Percentiles rank a stretch among this genome's conserved stretches.
phyloP scores from a whole-genome alignment of 2,113 vertebrate genomes.

The Cervus canadensis region DNA sequence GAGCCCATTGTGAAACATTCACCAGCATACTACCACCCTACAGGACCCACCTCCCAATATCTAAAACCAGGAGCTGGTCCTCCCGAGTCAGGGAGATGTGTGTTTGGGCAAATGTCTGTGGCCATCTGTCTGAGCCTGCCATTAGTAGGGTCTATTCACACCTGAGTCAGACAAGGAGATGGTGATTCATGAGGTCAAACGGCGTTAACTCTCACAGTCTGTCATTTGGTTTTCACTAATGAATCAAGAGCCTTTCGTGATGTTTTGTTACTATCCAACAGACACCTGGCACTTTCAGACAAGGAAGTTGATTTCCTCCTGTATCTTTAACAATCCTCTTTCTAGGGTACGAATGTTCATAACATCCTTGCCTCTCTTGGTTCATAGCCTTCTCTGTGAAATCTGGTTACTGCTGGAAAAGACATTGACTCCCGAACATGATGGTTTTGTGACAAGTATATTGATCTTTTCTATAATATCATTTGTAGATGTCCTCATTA shows the following conservation, averaged over 20 bases:
- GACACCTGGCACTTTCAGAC: neutral
- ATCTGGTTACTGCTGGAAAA: neutral
- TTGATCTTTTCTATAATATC: neutral
- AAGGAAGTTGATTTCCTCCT: neutral
- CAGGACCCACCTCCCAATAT: neutral
- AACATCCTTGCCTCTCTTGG: neutral
- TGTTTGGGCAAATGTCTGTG: rapidly evolving
- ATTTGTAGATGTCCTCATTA: neutral
- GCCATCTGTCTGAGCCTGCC: neutral
- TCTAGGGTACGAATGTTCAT: neutral
- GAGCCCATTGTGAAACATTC: neutral
- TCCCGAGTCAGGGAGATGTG: neutral
- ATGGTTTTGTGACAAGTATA: neutral
- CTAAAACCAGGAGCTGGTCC: neutral
- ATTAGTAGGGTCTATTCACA: neutral
- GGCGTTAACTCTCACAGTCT: neutral
- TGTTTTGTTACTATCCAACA: neutral
- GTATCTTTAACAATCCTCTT: neutral
- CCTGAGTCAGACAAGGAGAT: slow-evolving; percentile 20
- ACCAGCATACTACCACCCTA: neutral
- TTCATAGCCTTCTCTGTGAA: neutral
- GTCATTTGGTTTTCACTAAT: slow-evolving; percentile 49
- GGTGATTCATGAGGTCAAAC: neutral
- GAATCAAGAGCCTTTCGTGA: neutral
- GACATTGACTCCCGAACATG: neutral